A percentile compares a stretch with the other conserved stretches of the same genome.
These are phyloP conservation scores for Podarcis cretensis DNA, from an alignment of 2,113 vertebrate genomes.

Conservation along the genomic window DNA sequence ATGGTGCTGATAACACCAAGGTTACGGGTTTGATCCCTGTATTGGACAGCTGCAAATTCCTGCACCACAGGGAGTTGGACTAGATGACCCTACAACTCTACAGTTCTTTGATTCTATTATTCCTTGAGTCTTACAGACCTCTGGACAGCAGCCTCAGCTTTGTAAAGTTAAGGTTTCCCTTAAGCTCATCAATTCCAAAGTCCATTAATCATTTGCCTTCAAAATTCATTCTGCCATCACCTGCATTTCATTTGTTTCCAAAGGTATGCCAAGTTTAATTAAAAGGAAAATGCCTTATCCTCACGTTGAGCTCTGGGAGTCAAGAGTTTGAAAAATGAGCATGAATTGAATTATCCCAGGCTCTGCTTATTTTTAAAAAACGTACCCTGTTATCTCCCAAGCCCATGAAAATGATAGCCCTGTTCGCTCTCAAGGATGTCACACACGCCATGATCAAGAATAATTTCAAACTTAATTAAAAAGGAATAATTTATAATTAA, in stretches of 20 bases:
- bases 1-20: no score
- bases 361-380: background rate
- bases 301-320: background rate
- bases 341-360: slow-evolving; percentile 13
- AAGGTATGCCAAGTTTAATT: background rate
- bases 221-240: background rate
- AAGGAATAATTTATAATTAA: slow-evolving; percentile 1
- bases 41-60: no score
- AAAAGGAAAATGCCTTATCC: background rate
- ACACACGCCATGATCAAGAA: background rate
- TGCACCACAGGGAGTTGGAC: no score
- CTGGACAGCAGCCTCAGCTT: background rate
- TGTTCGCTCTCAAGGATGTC: background rate
- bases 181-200: fast-evolving
- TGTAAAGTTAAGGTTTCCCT: background rate
- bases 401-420: background rate
- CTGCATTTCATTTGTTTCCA: background rate
- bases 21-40: no score
- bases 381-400: background rate
- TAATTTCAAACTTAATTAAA: slow-evolving; percentile 1
- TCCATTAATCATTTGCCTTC: background rate
- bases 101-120: no score
- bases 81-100: no score
- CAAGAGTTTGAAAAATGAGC: background rate
- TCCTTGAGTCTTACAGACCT: no score